Evolutionary conservation across 2,888 invertebrate species (phyloP).

Genomic region (Quadroppia sp.): DNA sequence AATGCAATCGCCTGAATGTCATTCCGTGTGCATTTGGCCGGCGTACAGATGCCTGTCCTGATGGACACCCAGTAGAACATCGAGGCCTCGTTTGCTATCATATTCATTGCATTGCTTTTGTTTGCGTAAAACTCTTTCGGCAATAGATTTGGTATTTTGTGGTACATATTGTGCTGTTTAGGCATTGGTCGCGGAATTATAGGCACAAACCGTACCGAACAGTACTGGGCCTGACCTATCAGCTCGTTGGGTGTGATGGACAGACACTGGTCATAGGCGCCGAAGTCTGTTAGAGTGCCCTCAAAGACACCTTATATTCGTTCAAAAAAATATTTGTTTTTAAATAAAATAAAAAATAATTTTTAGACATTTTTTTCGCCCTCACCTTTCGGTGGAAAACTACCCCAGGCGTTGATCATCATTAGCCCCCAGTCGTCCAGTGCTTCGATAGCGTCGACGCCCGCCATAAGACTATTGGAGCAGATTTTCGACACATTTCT

Average conservation of each 20-base stretch:
- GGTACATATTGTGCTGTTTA: slow-evolving; percentile 28
- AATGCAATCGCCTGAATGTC: slow-evolving; percentile 41
- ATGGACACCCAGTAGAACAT: slow-evolving; percentile 44
- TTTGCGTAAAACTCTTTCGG: not conserved
- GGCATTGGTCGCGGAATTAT: slow-evolving; percentile 37
- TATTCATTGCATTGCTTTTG: slow-evolving; percentile 16
- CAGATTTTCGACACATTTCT: not conserved
- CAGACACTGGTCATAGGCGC: slow-evolving; percentile 42
- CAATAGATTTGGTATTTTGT: not conserved
- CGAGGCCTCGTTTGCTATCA: slow-evolving; percentile 29
- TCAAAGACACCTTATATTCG: slow-evolving; percentile 19
- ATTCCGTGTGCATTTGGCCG: slow-evolving; percentile 37
- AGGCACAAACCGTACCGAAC: slow-evolving; percentile 10
- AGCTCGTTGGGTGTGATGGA: not conserved
- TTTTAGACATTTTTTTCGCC: not conserved
- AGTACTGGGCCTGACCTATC: slow-evolving; percentile 18
- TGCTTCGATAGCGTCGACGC: not conserved
- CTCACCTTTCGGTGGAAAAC: slow-evolving; percentile 32
- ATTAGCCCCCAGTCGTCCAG: not conserved
- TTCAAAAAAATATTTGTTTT: not conserved
- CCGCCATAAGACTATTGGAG: not conserved
- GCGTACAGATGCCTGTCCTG: slow-evolving; percentile 42
- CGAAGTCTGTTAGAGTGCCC: slow-evolving; percentile 39
- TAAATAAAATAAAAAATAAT: not conserved
- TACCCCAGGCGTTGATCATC: slow-evolving; percentile 39